These are phyloP conservation scores for Zaprionus kolodkinae DNA, from an alignment of 1,140 invertebrate species.

Conservation along the genomic window DNA sequence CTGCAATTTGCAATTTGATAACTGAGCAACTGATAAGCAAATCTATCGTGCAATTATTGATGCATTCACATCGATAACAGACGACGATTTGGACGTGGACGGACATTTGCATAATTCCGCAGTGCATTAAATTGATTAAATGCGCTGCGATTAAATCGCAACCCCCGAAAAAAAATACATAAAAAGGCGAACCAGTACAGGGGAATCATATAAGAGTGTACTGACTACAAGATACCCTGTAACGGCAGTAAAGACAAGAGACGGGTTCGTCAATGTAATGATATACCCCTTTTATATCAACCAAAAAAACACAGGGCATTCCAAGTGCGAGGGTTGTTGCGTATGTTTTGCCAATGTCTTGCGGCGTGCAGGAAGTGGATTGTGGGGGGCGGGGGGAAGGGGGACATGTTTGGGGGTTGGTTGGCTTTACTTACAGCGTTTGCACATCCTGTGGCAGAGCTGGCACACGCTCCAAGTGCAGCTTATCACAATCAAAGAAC, in stretches of 20 bases:
- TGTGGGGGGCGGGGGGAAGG: background rate
- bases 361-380: conserved; percentile 45
- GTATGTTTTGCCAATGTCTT: conserved; percentile 27
- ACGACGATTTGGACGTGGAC: background rate
- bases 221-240: conserved; percentile 4
- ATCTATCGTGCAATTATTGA: conserved; percentile 66
- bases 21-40: conserved; percentile 37
- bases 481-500: conserved; percentile 87
- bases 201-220: background rate
- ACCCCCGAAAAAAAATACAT: conserved; percentile 45
- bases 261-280: too few species aligned
- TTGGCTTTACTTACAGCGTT: conserved; percentile 86
- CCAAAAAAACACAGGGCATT: conserved; percentile 7
- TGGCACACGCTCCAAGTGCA: conserved; percentile 86
- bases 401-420: conserved; percentile 48
- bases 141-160: conserved; percentile 67
- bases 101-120: conserved; percentile 60
- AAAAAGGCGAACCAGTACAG: conserved; percentile 6
- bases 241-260: background rate
- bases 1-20: conserved; percentile 49
- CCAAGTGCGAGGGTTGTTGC: conserved; percentile 32
- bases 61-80: conserved; percentile 56
- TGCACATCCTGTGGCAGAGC: conserved; percentile 87
- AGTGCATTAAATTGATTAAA: conserved; percentile 80
- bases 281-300: background rate